Evolutionary conservation across 2,888 invertebrate genomes (phyloP), one percentile per base, ranked within the genome.

Genomic region (Idaea straminata): DNA sequence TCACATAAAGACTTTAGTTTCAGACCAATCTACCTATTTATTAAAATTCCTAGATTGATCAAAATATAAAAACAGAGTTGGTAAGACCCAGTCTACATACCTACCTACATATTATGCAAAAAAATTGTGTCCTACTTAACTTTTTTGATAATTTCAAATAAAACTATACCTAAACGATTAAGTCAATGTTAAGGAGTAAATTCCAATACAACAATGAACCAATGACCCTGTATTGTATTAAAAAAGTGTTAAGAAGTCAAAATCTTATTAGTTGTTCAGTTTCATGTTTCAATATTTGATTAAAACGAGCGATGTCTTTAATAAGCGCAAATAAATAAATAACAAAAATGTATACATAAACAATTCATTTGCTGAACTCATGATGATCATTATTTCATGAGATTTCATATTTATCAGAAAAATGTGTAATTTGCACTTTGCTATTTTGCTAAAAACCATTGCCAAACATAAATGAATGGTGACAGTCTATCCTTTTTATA

Each of bases 401-500:
- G 47, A 15, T 60, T 60, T 25, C 25, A 60, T 34, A 5, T 25
- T 60, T 60, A 60, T 60, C 35, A 25, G 25, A 57, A 65, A 58
- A 63, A 60, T 62, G 60, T 61, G 57, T 66, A 68, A 68, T 67
- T 69, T 67, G 66, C 68, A 71, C 71, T 64, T 67, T 71, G 65
- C 66, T 67, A 65, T 67, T 68, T 70, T 64, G 64, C 67, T 69
- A 65, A 47, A 47, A 47, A 47, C 82, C 83, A 88, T 88, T 89
- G 86, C 89, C 83, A 89, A 91, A 87, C 86, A 83, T 90, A 90
- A 89, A 90, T 92, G 92, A 92, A 92, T 92, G 92, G 88, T 89
- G 72, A 72, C 69, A 75, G 68, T 80, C 84, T 81, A 67, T 86
- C 88, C 76, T 78, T 80, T 70, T 91, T 83, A 69, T 62, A 66